Base-by-base conservation (phyloP, 2,797 vertebrate species). In the Mormyrus proboscirostris region DNA sequence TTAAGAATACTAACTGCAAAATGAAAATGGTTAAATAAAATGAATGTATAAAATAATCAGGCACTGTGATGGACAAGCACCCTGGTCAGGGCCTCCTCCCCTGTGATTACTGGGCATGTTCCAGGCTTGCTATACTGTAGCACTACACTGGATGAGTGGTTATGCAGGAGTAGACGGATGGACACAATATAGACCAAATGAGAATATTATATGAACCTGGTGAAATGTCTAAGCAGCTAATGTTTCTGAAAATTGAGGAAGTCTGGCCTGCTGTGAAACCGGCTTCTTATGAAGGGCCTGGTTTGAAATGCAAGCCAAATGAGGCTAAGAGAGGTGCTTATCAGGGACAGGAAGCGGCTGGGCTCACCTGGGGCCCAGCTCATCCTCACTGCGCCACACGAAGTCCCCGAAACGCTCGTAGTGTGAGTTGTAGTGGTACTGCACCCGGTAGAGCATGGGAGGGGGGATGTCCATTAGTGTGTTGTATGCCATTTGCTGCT, bases 331-430 rank as follows among this genome's bases (percentile, higher is more conserved):
- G 65, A 16, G 29, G 29, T 33, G 29, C 29, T 33, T 33, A 33
- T 33, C 29, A 33, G 29, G 29, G 29, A 33, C 29, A 33, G 29
- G 29, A 33, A 33, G 29, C 2, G 29, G 29, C 29, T 33, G 29
- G 29, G 29, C 93, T 93, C 95, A 99, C 98, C 98, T 97, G 92
- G 98, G 98, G 33, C 98, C 98, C 7, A 99, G 96, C 92, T 99
- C 98, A 0, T 99, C 98, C 92, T 99, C 98, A 0, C 97, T 99
- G 73, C 98, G 96, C 98, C 98, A 99, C 49, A 99, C 97, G 0
- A 99, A 99, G 94, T 99, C 98, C 2, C 98, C 98, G n/a, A 99
- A 99, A 93, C 99, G 99, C 93, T 99, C 98, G 0, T 99, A 99
- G 94, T 98, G 98, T 4, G 97, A 97, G 89, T 99, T 98, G 96